Conservation (phyloP, 2,113 vertebrate species). For the Eurypyga helias region DNA sequence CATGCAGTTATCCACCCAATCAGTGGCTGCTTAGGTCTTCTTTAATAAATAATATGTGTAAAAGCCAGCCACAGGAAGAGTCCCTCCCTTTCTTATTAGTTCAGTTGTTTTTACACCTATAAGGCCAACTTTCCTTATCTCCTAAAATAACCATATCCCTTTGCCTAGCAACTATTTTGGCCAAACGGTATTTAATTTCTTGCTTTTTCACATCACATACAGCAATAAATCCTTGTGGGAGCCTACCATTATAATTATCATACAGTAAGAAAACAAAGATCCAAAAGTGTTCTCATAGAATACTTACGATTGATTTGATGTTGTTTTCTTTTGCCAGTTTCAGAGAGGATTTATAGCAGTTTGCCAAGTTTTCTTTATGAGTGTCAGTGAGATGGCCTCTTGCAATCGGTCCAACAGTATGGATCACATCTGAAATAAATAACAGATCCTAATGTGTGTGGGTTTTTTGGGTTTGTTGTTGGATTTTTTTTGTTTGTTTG, state of each 20-base stretch:
- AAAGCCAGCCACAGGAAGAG: not conserved
- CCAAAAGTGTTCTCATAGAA: not conserved
- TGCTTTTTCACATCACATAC: not conserved
- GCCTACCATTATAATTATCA: not conserved
- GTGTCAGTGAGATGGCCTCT: constrained; percentile 87
- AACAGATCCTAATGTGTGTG: not conserved
- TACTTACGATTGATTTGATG: constrained; percentile 93
- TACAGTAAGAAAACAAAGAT: not conserved
- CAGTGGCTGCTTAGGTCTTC: not conserved
- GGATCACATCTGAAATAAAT: constrained; percentile 91
- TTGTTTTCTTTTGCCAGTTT: constrained; percentile 88
- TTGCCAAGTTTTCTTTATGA: constrained; percentile 90
- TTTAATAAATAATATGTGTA: not conserved
- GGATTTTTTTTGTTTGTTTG: no score
- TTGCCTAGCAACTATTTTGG: not conserved
- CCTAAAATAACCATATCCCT: not conserved
- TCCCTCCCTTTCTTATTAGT: not conserved
- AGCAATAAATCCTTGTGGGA: not conserved
- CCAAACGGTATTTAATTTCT: not conserved
- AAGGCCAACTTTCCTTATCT: not conserved
- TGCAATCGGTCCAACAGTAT: constrained; percentile 94
- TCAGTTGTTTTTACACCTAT: not conserved
- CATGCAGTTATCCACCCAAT: not conserved
- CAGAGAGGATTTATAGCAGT: constrained; percentile 93
- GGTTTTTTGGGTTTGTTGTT: no score